Evolutionary conservation across 2,888 invertebrate genomes (phyloP).

Genomic region (Cryptosula pallasiana): DNA sequence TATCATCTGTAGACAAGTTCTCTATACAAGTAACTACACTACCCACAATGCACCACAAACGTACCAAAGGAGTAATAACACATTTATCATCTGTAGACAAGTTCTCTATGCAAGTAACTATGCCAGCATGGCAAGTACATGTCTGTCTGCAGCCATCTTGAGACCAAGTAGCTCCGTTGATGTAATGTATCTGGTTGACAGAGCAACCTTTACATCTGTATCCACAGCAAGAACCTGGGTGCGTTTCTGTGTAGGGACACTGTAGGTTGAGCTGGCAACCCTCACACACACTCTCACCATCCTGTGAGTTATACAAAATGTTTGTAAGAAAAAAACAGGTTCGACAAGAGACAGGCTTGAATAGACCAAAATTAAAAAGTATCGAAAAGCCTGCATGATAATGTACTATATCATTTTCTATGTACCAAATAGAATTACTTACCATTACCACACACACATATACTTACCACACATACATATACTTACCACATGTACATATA

Average conservation of each 20-base stretch:
- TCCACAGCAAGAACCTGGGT: background rate
- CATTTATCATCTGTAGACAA: background rate
- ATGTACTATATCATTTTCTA: too few relatives aligned
- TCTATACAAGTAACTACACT: constrained; percentile 11
- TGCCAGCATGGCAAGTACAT: constrained; percentile 22
- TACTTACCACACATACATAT: too few relatives aligned
- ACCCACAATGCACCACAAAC: too few relatives aligned
- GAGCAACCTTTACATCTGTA: constrained; percentile 11
- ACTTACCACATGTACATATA: too few relatives aligned
- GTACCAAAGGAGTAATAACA: background rate
- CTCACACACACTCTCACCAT: background rate
- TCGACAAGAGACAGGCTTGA: too few relatives aligned
- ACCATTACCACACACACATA: too few relatives aligned
- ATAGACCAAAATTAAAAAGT: too few relatives aligned
- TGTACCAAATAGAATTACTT: too few relatives aligned
- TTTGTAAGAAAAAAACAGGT: too few relatives aligned
- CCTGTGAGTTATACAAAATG: too few relatives aligned
- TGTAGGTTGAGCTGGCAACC: background rate
- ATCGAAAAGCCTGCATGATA: too few relatives aligned
- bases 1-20: background rate
- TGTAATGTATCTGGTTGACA: constrained; percentile 7
- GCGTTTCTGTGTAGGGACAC: background rate
- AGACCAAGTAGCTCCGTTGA: constrained; percentile 15
- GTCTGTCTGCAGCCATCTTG: constrained; percentile 12
- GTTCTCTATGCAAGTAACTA: constrained; percentile 2